A percentile compares a stretch with the other conserved stretches of the same genome.
Conservation (phyloP, 2,113 vertebrate genomes). For the Leptocoma aspasia region DNA sequence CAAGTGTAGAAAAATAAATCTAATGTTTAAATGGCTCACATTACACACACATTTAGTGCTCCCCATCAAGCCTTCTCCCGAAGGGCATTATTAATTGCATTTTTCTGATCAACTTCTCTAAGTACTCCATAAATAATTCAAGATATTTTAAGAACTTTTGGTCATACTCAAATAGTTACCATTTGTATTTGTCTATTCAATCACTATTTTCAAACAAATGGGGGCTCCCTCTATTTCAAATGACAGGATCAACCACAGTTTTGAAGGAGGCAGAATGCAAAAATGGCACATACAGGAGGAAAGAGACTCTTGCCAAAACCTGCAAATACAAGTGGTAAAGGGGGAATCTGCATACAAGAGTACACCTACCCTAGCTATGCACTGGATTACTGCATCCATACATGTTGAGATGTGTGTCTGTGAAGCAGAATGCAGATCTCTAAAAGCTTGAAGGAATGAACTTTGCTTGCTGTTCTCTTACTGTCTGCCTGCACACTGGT, state of each 20-base stretch:
- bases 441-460: background rate
- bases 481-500: background rate
- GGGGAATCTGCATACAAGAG: background rate
- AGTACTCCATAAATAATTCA: background rate
- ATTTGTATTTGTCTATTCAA: background rate
- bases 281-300: background rate
- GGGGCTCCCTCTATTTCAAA: background rate
- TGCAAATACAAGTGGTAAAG: background rate
- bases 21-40: background rate
- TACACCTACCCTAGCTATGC: background rate
- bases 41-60: background rate
- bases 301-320: background rate
- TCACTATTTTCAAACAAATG: background rate
- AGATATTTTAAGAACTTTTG: background rate
- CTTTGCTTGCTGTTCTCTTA: background rate
- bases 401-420: background rate
- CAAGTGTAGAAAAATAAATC: background rate
- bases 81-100: background rate
- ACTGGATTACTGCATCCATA: fast-evolving
- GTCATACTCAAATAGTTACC: background rate
- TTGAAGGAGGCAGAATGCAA: background rate
- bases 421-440: background rate
- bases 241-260: background rate
- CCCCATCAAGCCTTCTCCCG: background rate
- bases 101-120: background rate